A percentile compares a stretch with the other conserved stretches of the same genome.
phyloP scores from a whole-genome alignment of 1,140 invertebrate genomes.

The Acromyrmex heyeri region DNA sequence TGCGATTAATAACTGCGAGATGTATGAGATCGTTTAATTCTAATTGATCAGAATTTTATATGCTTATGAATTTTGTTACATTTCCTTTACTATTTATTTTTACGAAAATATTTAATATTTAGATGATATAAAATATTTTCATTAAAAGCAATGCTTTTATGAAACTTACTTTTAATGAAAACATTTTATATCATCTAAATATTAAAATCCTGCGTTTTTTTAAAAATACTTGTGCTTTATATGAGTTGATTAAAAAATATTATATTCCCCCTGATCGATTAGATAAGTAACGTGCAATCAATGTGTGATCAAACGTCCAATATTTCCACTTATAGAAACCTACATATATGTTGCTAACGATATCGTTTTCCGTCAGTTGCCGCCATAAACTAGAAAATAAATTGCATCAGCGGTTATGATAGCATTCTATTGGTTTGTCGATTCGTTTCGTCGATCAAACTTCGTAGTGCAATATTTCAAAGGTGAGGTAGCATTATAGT shows the following conservation, averaged over 20 bases:
- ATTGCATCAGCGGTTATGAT: slow-evolving; percentile 44
- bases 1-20: not conserved
- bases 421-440: slow-evolving; percentile 33
- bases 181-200: not conserved
- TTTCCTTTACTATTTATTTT: not conserved
- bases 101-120: too few species aligned
- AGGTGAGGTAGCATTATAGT: slow-evolving; percentile 9
- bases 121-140: too few species aligned
- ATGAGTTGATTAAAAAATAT: not conserved
- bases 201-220: not conserved
- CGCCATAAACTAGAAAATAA: slow-evolving; percentile 47
- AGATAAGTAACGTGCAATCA: not conserved
- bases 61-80: not conserved
- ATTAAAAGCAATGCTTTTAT: too few species aligned
- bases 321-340: not conserved
- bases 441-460: slow-evolving; percentile 21
- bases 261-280: slow-evolving; percentile 1
- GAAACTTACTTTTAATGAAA: too few species aligned
- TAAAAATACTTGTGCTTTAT: not conserved
- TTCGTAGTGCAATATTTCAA: slow-evolving; percentile 46
- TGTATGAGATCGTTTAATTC: not conserved
- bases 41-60: not conserved
- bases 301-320: slow-evolving; percentile 10
- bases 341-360: slow-evolving; percentile 38
- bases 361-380: slow-evolving; percentile 16